Percentiles rank a stretch among this genome's conserved stretches.
These are phyloP conservation scores for Lytechinus pictus DNA, from an alignment of 35 echinoderm and acorn worm species.

Conservation along the genomic window DNA sequence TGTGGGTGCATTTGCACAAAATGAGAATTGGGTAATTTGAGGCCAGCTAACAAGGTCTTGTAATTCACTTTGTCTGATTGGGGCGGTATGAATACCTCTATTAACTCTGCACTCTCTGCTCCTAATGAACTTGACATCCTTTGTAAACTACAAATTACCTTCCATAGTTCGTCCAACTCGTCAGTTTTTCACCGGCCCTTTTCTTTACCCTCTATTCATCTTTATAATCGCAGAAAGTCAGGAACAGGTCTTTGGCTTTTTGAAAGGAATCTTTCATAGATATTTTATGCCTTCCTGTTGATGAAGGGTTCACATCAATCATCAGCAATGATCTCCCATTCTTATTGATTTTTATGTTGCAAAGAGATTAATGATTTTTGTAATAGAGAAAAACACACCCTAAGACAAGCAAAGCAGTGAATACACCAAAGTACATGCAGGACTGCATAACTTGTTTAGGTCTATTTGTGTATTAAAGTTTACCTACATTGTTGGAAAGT, in stretches of 20 bases:
- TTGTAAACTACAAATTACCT: constrained; percentile 39
- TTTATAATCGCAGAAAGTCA: neutral
- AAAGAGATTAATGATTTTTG: neutral
- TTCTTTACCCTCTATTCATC: neutral
- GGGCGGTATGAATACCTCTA: too few species aligned
- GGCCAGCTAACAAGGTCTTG: too few species aligned
- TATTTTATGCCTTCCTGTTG: neutral
- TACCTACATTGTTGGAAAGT: too few species aligned
- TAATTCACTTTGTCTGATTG: too few species aligned
- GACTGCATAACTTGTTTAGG: too few species aligned
- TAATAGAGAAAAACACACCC: neutral
- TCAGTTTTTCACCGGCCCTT: neutral
- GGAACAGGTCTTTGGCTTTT: neutral
- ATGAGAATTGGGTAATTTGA: too few species aligned
- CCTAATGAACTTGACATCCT: neutral
- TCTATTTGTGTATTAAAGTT: too few species aligned
- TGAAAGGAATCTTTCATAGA: neutral
- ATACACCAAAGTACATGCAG: too few species aligned
- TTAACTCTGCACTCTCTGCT: neutral
- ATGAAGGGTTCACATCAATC: neutral
- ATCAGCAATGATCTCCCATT: neutral
- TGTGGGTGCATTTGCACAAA: too few species aligned
- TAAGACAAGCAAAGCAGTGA: too few species aligned
- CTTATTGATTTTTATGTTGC: neutral
- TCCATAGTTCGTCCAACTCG: neutral